Evolutionary conservation across 2,797 vertebrate species (phyloP), one percentile per base, ranked within the genome.

Genomic region (Enteromius trimaculatus): DNA sequence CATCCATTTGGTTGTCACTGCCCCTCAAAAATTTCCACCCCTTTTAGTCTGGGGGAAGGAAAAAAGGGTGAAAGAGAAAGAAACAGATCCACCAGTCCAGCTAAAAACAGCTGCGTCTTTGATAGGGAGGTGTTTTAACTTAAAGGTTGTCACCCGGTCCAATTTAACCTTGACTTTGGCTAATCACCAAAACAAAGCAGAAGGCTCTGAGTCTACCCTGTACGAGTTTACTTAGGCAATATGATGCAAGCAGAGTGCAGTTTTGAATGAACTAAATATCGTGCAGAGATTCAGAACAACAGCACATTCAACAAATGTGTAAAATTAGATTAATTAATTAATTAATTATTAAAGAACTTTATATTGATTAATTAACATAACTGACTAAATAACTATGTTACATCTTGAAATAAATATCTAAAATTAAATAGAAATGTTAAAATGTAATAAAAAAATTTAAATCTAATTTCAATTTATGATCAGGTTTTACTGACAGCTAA

Each of bases 1-100:
- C 86, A 82, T 84, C 83, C 86, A 86, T 85, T 90, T 90, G 89
- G 89, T 91, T 92, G 89, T 91, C 89, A 91, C 87, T 83, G 80
- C 72, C 79, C 88, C 85, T 88, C 88, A 80, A 86, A 86, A 89
- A 89, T 86, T 51, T 37, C 84, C 78, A 86, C 79, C 76, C 77
- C 80, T 87, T 87, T 88, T 81, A 81, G 39, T 84, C 80, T 79
- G 14, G 7, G 60, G 76, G 51, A 60, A 82, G 81, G 75, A 78
- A 84, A 84, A 74, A 83, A 58, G 26, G 55, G n/a, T 1, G 37
- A 65, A 44, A 34, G 62, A 81, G 79, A 68, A 76, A 80, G 23
- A 84, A 60, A 71, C 34, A 4, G 37, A 79, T 69, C 69, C 42
- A 78, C 31, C 47, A 83, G 71, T 79, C 29, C 60, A 7, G 29